Base-by-base conservation (phyloP, 2,113 vertebrate genomes). In the Forbesichthys agassizii region DNA sequence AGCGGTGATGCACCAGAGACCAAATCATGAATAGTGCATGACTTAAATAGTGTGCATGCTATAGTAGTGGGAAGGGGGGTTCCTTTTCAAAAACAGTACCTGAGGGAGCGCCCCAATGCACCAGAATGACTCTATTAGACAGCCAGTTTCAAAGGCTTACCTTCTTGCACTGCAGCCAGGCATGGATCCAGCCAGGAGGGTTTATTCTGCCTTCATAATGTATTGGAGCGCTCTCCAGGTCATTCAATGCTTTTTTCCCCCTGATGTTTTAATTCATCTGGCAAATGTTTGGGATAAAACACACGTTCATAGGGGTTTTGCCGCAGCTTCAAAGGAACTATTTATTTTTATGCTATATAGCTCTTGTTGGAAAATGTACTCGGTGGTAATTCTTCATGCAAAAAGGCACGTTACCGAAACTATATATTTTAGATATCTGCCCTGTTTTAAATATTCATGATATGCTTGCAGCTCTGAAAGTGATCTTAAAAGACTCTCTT, bases 371-470 rank as follows among this genome's bases (percentile, higher is more conserved):
- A 84, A 42, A 76, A 73, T 74, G 58, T 76, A 51, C 62, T 67
- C 36, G 20, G 36, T 64, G 64, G 63, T 84, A 62, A 85, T 89
- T 82, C 73, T 69, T 67, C 58, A 66, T 79, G 77, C 20, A 53
- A 54, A 68, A 78, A 66, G 58, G 48, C 68, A 66, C 11, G 0
- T 51, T 48, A 82, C 66, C 51, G 78, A 83, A 80, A 78, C 59
- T 77, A 60, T 67, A 60, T 67, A 69, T 79, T 80, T 79, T 61
- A 79, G 83, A 83, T 83, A 79, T 76, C 66, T 59, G 70, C 60
- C 66, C 70, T 6, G 20, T 72, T 79, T 88, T 82, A 88, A 86
- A 86, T 88, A 89, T 88, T 90, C 75, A 89, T 86, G 76, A 79
- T 82, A 54, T 66, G 68, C 83, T 86, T 33, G 59, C 64, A 74